Evolutionary conservation across 2,888 invertebrate genomes (phyloP), one percentile per base, ranked within the genome.

Genomic region (Steinernema hermaphroditum): DNA sequence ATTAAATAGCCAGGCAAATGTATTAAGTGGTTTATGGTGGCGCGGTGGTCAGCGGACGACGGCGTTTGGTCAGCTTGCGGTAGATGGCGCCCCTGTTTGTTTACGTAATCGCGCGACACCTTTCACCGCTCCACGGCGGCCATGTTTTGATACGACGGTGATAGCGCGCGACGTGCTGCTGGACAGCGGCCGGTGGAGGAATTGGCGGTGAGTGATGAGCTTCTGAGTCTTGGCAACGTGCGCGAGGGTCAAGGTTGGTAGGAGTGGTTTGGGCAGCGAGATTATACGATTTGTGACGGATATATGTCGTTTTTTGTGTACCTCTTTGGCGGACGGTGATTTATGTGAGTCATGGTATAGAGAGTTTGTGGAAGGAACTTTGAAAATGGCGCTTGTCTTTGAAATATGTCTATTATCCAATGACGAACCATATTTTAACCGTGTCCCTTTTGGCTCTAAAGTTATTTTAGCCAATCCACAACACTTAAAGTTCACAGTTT

Each of bases 201-300:
- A 6, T 37, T 19, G 41, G 8, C 14, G 41, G 8, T 41, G 46
- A 46, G 46, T 46, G 46, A 46, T 46, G 19, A 19, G 46, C n/a
- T 46, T 16, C 14, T 41, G n/a, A 16, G 46, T 16, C n/a, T 4
- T 46, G 46, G 54, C 19, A 54, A 37, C 2, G 22, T 54, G 27
- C 54, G 54, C 54, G 27, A 54, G 22, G 54, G 54, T 54, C 54
- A 54, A 54, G 54, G 54, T 24, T 54, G 54, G n/a, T n/a, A n/a
- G n/a, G n/a, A n/a, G n/a, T n/a, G n/a, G n/a, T n/a, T n/a, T n/a
- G n/a, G n/a, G n/a, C n/a, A 24, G 54, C 14, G 27, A 4, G 24
- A 54, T 54, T 54, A 54, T 54, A 27, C 27, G 27, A 22, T 54
- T 54, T 54, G 46, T 54, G 54, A 54, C 54, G 54, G 54, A 24